Conservation (phyloP, 2,113 vertebrate genomes). For the Tenrec ecaudatus region DNA sequence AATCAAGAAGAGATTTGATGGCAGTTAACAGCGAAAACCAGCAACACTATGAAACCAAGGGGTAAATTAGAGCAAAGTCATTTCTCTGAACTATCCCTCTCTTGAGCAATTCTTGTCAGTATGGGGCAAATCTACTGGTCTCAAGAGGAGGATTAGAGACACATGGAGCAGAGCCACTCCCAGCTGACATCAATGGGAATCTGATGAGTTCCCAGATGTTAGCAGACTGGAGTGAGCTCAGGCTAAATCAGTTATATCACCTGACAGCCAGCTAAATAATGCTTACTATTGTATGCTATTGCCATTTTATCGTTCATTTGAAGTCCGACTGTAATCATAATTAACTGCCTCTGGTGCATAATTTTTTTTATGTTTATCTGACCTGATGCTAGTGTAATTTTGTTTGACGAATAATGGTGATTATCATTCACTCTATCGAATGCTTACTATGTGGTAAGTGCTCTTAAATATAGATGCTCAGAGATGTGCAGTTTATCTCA, state of each 20-base stretch:
- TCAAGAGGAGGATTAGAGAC: not conserved
- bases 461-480: not conserved
- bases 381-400: not conserved
- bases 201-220: not conserved
- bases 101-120: not conserved
- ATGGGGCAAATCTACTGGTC: not conserved
- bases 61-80: not conserved
- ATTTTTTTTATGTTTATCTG: slow-evolving; percentile 6
- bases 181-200: not conserved
- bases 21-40: not conserved
- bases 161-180: not conserved
- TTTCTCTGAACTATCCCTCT: slow-evolving; percentile 7
- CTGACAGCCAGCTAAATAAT: not conserved
- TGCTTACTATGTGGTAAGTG: not conserved
- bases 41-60: not conserved
- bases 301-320: slow-evolving; percentile 31
- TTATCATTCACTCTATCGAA: not conserved
- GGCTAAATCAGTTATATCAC: slow-evolving; percentile 1
- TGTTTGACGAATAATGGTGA: not conserved
- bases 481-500: slow-evolving; percentile 15
- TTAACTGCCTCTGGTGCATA: not conserved
- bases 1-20: not conserved
- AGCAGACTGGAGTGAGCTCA: not conserved
- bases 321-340: not conserved
- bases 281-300: slow-evolving; percentile 15